Base-by-base conservation (phyloP, 2,888 invertebrate species). In the Pristionchus exspectatus region DNA sequence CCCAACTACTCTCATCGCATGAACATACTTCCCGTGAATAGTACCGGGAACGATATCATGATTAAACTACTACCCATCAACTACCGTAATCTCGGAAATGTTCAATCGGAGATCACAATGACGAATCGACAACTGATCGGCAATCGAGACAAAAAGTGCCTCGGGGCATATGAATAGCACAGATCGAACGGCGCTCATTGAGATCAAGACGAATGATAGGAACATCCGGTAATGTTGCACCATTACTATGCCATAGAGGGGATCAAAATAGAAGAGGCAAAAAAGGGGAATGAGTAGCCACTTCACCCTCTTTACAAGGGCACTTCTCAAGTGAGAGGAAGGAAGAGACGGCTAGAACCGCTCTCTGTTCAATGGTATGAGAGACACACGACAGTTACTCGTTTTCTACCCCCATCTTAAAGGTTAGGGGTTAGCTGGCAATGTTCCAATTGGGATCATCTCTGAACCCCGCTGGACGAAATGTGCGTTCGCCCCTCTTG, bases 361-460 rank as follows among this genome's bases (percentile, higher is more conserved):
- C 74, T 74, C 74, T 74, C 74, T 74, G 44, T 38, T 38, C 38
- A 74, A 74, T 38, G 38, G 38, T 27, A 30, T 30, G 14, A 30
- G 72, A 74, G 74, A 38, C 10, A 74, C 38, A 74, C 74, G 74
- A 74, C 74, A 74, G 74, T 74, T 74, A 74, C 74, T 74, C 38
- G 74, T 74, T 74, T 81, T 50, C 44, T 21, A 18, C 77, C n/a
- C 16, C 12, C 38, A 2, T 30, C 74, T 38, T n/a, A 74, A 38
- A 38, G 74, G 74, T 74, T 74, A 74, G 27, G 30, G 74, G 74
- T 74, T 33, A 74, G 38, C 38, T 74, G 74, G 38, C 33, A 74
- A 7, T 14, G 74, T 74, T 16, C 74, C 74, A 74, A 74, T 16
- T 14, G 38, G 21, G 21, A 44, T 21, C 33, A 74, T 74, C 74